Evolutionary conservation across 2,888 invertebrate species (phyloP).

Genomic region (Aplocera efformata): DNA sequence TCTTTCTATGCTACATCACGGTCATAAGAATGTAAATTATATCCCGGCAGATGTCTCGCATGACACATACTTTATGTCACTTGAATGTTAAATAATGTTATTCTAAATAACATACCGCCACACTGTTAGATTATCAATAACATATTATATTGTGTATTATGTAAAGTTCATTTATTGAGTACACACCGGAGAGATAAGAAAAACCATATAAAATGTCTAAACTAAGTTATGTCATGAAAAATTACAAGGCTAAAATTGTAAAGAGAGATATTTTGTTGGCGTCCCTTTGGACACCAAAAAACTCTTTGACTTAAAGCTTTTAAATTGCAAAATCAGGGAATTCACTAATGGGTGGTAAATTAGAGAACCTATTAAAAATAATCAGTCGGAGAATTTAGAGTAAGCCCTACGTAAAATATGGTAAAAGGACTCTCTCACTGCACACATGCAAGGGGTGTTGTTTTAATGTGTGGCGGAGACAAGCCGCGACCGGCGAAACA

Average conservation of each 20-base stretch:
- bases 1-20: constrained; percentile 38
- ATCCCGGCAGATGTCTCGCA: constrained; percentile 31
- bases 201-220: too few relatives aligned
- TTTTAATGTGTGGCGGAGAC: constrained; percentile 43
- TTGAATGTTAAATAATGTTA: constrained; percentile 36
- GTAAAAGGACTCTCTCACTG: constrained; percentile 41
- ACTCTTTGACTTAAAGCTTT: constrained; percentile 3
- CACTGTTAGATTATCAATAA: constrained; percentile 19
- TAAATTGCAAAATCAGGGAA: constrained; percentile 6
- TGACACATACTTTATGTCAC: constrained; percentile 31
- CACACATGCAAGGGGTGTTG: constrained; percentile 36
- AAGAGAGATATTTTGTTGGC: too few relatives aligned
- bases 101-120: constrained; percentile 27
- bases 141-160: too few relatives aligned
- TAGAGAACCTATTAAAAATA: constrained; percentile 18
- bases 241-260: too few relatives aligned
- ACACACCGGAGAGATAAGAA: too few relatives aligned
- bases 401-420: constrained; percentile 40
- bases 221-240: too few relatives aligned
- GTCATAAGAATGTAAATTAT: constrained; percentile 28
- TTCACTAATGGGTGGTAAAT: constrained; percentile 17
- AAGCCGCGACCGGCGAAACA: constrained; percentile 33
- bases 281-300: background rate
- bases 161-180: too few relatives aligned
- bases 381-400: constrained; percentile 16